Conservation (phyloP, 2,888 invertebrate genomes). For the Lasioglossum marginatum region DNA sequence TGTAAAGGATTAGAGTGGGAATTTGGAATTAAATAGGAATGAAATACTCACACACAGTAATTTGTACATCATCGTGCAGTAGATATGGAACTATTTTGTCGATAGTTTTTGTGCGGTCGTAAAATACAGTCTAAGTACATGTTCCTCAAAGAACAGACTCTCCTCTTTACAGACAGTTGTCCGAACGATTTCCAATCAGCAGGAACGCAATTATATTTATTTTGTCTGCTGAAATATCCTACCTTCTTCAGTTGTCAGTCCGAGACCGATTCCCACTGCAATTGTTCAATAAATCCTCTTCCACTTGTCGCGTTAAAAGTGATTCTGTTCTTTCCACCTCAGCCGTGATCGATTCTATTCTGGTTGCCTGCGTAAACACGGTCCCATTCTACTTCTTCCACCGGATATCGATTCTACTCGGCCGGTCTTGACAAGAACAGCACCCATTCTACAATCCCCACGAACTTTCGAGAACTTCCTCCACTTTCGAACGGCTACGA, state of each 20-base stretch:
- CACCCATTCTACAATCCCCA: not conserved
- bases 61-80: not conserved
- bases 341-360: constrained; percentile 12
- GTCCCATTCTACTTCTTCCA: constrained; percentile 2
- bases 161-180: not conserved
- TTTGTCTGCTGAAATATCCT: not conserved
- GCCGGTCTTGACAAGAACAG: not conserved
- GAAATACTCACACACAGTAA: too few relatives aligned
- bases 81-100: not conserved
- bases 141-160: not conserved
- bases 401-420: not conserved
- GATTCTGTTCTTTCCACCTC: constrained; percentile 6
- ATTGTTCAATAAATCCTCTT: not conserved
- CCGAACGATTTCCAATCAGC: not conserved
- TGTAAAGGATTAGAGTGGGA: too few relatives aligned
- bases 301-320: not conserved
- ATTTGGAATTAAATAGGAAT: not conserved
- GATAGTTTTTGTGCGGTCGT: not conserved
- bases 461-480: not conserved
- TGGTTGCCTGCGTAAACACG: constrained; percentile 3
- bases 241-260: not conserved
- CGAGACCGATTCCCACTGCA: not conserved
- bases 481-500: not conserved
- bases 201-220: constrained; percentile 9
- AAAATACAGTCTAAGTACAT: not conserved